Conservation (phyloP, 2,113 vertebrate species). For the Pavo muticus region DNA sequence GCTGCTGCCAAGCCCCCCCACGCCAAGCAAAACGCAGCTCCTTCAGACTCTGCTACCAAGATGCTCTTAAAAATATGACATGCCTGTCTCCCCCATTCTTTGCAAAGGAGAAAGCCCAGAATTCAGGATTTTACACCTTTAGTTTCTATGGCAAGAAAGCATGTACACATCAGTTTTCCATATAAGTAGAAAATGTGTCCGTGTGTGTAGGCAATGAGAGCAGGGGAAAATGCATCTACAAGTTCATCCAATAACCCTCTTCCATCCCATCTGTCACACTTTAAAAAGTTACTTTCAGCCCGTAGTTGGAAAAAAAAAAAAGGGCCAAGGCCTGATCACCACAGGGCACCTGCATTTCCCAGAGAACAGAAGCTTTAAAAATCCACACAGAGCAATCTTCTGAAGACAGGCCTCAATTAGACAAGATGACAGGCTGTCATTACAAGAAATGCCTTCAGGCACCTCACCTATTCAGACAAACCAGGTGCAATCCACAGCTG, state of each 20-base stretch:
- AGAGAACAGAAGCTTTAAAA: neutral
- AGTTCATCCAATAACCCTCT: neutral
- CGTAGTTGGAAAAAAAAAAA: neutral
- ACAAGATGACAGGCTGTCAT: neutral
- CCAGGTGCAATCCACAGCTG: neutral
- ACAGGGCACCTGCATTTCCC: neutral
- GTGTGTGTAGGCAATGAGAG: neutral
- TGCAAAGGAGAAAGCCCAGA: neutral
- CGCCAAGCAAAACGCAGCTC: neutral
- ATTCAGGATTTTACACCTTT: neutral
- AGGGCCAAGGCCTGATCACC: neutral
- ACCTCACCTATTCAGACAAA: neutral
- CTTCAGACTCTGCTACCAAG: neutral
- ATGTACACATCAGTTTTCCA: fast-evolving
- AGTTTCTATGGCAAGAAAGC: neutral
- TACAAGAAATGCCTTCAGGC: neutral
- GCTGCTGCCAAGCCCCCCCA: neutral
- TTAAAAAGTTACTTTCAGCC: neutral
- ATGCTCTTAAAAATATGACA: neutral
- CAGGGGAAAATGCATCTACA: neutral
- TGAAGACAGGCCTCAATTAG: neutral
- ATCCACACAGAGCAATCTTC: neutral
- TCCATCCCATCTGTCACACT: neutral
- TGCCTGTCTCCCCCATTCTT: neutral
- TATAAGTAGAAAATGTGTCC: neutral